These are phyloP conservation scores for Oscheius sp. DNA, from an alignment of 2,888 invertebrate genomes.

Conservation along the genomic window DNA sequence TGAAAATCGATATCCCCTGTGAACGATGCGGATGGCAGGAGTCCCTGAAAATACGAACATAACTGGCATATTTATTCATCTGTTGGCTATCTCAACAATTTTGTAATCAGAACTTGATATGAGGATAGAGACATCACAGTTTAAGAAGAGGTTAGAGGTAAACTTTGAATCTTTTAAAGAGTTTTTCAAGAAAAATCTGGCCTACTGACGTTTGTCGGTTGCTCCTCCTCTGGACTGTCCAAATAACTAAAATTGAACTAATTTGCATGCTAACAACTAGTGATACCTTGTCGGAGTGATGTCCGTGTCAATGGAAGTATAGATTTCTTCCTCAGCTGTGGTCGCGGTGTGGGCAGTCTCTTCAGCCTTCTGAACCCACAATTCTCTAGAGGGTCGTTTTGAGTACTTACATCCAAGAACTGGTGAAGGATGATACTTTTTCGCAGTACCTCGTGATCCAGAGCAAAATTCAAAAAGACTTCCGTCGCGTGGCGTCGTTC, in stretches of 20 bases:
- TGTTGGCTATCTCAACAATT: neutral
- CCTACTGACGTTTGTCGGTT: conserved; percentile 29
- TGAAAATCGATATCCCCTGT: conserved; percentile 39
- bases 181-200: conserved; percentile 16
- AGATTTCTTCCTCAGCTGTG: conserved; percentile 14
- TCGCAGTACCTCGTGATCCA: conserved; percentile 58
- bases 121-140: conserved; percentile 6
- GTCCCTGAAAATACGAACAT: conserved; percentile 1
- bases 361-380: conserved; percentile 45
- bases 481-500: conserved; percentile 49
- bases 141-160: neutral
- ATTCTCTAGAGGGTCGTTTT: neutral
- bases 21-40: neutral
- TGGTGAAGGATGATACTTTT: conserved; percentile 55
- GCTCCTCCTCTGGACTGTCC: conserved; percentile 17
- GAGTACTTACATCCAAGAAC: conserved; percentile 49
- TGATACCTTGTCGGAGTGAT: neutral
- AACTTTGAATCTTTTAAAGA: neutral
- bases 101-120: neutral
- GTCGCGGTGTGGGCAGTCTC: conserved; percentile 40
- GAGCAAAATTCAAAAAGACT: conserved; percentile 49
- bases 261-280: neutral
- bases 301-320: conserved; percentile 14
- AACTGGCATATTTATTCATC: conserved; percentile 13
- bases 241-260: neutral